Evolutionary conservation across 1,140 invertebrate genomes (phyloP).

Genomic region (Drosophila repletoides): DNA sequence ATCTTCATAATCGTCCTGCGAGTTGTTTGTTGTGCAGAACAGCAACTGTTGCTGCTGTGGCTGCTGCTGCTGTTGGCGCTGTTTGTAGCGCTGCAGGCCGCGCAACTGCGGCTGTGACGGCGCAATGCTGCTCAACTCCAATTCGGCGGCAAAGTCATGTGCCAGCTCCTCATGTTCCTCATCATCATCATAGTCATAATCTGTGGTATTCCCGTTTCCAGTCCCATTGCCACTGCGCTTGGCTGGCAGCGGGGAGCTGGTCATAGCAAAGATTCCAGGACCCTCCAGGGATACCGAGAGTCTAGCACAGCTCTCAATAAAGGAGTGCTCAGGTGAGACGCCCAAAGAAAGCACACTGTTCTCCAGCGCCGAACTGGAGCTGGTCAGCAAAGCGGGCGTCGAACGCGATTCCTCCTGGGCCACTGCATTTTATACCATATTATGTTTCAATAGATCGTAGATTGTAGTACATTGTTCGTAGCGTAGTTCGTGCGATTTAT

Average conservation of each 20-base stretch:
- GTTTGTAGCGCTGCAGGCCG: conserved; percentile 23
- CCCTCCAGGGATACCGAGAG: conserved; percentile 92
- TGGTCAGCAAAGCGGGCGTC: conserved; percentile 89
- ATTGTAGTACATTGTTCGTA: not conserved
- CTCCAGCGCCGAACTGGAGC: conserved; percentile 84
- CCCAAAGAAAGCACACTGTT: conserved; percentile 86
- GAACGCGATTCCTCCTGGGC: conserved; percentile 92
- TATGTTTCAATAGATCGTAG: not conserved
- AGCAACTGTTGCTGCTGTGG: not conserved
- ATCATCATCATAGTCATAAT: conserved; percentile 74
- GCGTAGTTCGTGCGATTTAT: conserved; percentile 3
- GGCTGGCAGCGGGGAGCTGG: conserved; percentile 71
- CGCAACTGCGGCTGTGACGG: conserved; percentile 29
- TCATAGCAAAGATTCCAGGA: conserved; percentile 75
- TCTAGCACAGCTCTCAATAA: conserved; percentile 92
- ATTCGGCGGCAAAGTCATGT: conserved; percentile 56
- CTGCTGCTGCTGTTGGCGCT: conserved; percentile 2
- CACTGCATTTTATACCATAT: conserved; percentile 39
- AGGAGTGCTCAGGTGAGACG: conserved; percentile 92
- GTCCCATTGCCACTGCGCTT: conserved; percentile 51
- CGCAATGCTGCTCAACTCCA: conserved; percentile 60
- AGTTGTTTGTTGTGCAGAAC: conserved; percentile 17
- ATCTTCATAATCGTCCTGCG: conserved; percentile 59
- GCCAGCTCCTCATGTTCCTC: conserved; percentile 70
- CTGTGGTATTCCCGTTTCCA: conserved; percentile 56